Evolutionary conservation across 2,888 invertebrate species (phyloP).

Genomic region (Hetaerina titia): DNA sequence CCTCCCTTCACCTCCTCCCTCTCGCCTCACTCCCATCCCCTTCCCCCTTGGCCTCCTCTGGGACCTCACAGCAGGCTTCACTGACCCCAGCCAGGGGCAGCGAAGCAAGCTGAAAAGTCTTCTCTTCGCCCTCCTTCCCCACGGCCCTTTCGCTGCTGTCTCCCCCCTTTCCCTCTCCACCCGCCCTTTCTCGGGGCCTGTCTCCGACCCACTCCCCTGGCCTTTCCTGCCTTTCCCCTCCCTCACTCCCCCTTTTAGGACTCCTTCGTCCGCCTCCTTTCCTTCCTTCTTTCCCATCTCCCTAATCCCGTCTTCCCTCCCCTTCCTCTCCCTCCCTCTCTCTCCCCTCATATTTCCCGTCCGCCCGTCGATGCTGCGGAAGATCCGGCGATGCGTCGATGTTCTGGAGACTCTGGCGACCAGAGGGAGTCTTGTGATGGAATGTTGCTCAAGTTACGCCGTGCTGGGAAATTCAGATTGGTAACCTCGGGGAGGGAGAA

Average conservation of each 20-base stretch:
- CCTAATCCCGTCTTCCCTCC: background rate
- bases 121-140: background rate
- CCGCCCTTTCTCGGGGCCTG: background rate
- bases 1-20: background rate
- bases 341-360: background rate
- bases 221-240: background rate
- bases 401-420: too few relatives aligned
- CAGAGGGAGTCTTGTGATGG: too few relatives aligned
- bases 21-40: background rate
- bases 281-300: background rate
- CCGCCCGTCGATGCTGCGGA: too few relatives aligned
- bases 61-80: conserved; percentile 54
- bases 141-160: background rate
- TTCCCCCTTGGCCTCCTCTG: background rate
- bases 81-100: conserved; percentile 53
- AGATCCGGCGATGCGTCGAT: too few relatives aligned
- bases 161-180: background rate
- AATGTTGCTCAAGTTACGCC: too few relatives aligned
- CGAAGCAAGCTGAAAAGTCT: conserved; percentile 41
- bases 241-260: background rate
- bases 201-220: background rate
- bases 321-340: background rate
- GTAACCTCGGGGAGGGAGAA: too few relatives aligned
- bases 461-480: too few relatives aligned
- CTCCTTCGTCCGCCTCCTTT: background rate